These are phyloP conservation scores for Hydrolagus affinis DNA, from an alignment of 2,113 vertebrate species.

Conservation along the genomic window DNA sequence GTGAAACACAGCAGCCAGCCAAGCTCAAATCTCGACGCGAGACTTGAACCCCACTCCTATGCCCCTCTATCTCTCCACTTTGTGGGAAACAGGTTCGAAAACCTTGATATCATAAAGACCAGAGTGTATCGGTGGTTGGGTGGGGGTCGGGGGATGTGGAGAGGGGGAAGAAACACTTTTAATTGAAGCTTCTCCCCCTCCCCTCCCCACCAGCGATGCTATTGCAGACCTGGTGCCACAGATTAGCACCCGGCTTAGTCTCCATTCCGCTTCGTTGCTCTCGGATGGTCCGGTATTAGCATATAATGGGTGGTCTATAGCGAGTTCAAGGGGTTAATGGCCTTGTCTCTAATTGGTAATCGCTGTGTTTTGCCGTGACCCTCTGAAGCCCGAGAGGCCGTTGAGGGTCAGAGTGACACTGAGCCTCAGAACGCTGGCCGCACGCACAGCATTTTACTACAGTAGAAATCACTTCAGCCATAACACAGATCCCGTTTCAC, in stretches of 20 bases:
- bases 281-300: constrained; percentile 35
- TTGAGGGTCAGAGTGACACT: constrained; percentile 37
- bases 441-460: constrained; percentile 33
- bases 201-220: too few species aligned
- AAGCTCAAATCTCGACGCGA: too few species aligned
- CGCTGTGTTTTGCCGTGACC: constrained; percentile 37
- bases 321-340: constrained; percentile 30
- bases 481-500: constrained; percentile 41
- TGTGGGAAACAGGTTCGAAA: not conserved
- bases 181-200: too few species aligned
- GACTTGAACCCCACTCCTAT: too few species aligned
- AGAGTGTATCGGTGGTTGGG: too few species aligned
- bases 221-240: too few species aligned
- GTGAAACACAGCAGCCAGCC: too few species aligned
- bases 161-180: too few species aligned
- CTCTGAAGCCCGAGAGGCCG: constrained; percentile 39
- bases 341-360: constrained; percentile 35
- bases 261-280: constrained; percentile 8
- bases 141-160: too few species aligned
- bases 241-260: constrained; percentile 2
- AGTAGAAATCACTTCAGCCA: constrained; percentile 36
- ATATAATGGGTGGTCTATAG: constrained; percentile 30
- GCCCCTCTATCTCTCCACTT: not conserved
- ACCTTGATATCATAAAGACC: too few species aligned
- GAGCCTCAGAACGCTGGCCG: not conserved